Conservation (phyloP, 35 echinoderm and acorn worm species). For the Nesometra sesokonis region DNA sequence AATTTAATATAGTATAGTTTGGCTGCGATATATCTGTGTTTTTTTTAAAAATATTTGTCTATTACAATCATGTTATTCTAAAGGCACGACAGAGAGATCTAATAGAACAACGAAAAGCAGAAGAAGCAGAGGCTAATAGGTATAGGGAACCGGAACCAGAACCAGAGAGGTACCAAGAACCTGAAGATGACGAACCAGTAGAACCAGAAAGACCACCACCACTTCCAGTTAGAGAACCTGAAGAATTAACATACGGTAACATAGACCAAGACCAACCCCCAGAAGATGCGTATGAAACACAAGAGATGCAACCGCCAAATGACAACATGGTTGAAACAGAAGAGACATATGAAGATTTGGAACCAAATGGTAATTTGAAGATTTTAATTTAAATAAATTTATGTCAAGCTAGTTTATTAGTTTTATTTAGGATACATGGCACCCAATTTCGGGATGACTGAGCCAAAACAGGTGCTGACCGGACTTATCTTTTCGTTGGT, state of each 20-base stretch:
- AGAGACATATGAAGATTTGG: conserved; percentile 29
- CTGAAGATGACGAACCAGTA: conserved; percentile 23
- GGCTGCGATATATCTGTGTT: neutral
- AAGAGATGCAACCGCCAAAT: conserved; percentile 5
- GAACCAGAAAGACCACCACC: conserved; percentile 33
- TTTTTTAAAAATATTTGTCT: neutral
- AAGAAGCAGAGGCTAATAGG: conserved; percentile 25
- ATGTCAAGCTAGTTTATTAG: too few species aligned
- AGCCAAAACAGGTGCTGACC: too few species aligned
- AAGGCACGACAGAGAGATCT: conserved; percentile 23
- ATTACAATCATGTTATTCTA: neutral
- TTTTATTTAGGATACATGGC: too few species aligned
- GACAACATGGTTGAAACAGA: conserved; percentile 17
- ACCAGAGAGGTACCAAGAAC: conserved; percentile 13
- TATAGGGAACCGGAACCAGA: conserved; percentile 6
- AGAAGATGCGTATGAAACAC: conserved; percentile 17
- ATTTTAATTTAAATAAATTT: too few species aligned
- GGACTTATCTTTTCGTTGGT: too few species aligned
- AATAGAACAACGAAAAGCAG: conserved; percentile 29
- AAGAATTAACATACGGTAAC: conserved; percentile 23
- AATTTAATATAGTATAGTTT: neutral
- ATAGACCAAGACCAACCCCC: conserved; percentile 23
- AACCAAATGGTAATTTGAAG: neutral
- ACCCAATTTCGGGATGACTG: too few species aligned
- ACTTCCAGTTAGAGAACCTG: conserved; percentile 12